Conservation (phyloP, 2,888 invertebrate genomes). For the Ceratothoa steindachneri region DNA sequence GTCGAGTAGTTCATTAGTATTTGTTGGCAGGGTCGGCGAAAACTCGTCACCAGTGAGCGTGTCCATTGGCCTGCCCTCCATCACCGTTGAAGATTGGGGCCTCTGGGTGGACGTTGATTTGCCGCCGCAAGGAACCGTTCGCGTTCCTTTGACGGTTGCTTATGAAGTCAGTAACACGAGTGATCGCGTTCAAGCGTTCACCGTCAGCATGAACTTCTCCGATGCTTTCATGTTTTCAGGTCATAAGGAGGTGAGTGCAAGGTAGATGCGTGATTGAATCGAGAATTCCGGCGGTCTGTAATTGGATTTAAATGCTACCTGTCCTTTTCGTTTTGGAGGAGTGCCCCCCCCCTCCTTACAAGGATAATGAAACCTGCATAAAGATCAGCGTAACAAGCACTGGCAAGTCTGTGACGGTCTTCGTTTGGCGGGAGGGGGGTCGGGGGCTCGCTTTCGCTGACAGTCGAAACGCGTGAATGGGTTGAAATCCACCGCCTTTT, state of each 20-base stretch:
- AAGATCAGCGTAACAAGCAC: no score
- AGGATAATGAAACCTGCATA: no score
- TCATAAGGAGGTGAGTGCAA: slow-evolving; percentile 60
- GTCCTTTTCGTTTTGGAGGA: no score
- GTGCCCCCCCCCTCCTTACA: no score
- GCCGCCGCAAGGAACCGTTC: slow-evolving; percentile 32
- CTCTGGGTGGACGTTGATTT: slow-evolving; percentile 29
- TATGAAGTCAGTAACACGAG: slow-evolving; percentile 71
- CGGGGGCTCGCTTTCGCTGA: no score
- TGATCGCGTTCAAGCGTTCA: slow-evolving; percentile 66
- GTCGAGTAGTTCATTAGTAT: no score
- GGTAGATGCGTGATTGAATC: neutral
- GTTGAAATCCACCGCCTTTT: no score
- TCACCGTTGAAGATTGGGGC: slow-evolving; percentile 31
- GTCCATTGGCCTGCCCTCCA: slow-evolving; percentile 31
- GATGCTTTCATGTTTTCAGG: slow-evolving; percentile 95
- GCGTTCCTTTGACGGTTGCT: slow-evolving; percentile 56
- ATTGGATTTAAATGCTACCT: no score
- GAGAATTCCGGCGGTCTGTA: no score
- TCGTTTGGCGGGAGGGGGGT: no score
- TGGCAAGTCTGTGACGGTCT: no score
- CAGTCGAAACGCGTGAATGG: no score
- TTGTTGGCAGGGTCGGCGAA: slow-evolving; percentile 20
- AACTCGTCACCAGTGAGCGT: slow-evolving; percentile 28
- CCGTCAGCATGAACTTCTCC: slow-evolving; percentile 71